Conservation (phyloP, 37 sponge, comb jelly and placozoan genomes). For the Agelas oroides region DNA sequence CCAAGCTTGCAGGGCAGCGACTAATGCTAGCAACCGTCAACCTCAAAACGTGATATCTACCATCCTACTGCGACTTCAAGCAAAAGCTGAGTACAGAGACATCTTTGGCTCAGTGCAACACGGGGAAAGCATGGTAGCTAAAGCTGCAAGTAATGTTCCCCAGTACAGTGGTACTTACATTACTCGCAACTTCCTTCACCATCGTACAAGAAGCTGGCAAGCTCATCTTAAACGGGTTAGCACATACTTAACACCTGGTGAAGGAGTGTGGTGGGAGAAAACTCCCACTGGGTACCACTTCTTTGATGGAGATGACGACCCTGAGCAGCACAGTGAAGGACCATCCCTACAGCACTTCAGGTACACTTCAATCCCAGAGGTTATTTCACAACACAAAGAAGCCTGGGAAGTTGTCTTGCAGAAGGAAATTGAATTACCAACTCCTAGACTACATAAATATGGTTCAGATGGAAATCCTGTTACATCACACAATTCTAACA, state of each 20-base stretch:
- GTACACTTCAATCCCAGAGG: too few species aligned
- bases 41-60: conserved; percentile 19
- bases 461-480: too few species aligned
- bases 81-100: too few species aligned
- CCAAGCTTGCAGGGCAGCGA: conserved; percentile 5
- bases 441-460: background rate
- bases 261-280: background rate
- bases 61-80: conserved; percentile 10
- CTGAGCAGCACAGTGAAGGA: background rate
- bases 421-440: background rate
- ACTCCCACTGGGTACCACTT: background rate
- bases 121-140: too few species aligned
- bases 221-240: too few species aligned
- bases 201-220: too few species aligned
- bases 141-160: too few species aligned
- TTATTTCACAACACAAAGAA: too few species aligned
- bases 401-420: background rate
- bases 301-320: background rate
- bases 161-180: too few species aligned
- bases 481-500: too few species aligned
- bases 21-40: background rate
- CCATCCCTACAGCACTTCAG: background rate
- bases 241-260: background rate
- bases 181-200: too few species aligned
- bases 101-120: too few species aligned